Base-by-base conservation (phyloP, 2,113 vertebrate species). In the Periophthalmodon schlosseri region DNA sequence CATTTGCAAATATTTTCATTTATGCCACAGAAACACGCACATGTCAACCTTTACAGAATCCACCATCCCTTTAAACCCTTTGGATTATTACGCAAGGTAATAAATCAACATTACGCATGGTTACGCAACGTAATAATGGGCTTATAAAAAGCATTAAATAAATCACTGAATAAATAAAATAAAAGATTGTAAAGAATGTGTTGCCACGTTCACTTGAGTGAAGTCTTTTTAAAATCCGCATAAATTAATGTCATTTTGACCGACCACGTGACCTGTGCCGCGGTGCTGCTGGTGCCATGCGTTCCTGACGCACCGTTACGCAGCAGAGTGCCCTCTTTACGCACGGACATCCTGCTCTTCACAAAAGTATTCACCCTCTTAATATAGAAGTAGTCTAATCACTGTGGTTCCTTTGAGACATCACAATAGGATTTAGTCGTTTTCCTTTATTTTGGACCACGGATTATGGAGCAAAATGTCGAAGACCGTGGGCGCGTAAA, bases 261-360 rank as follows among this genome's bases (percentile, higher is more conserved):
- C 2, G 18, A 5, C 13, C 16, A 50, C 21, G 13, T 69, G 65
- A 7, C 70, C 20, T 18, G 0, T 65, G 28, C 14, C 39, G 57
- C 24, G 49, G 50, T 36, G 39, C n/a, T 2, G 6, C 21, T n/a
- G 36, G 7, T 13, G 11, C 1, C 21, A n/a, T 15, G 57, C 66
- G 71, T 77, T 33, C 34, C 24, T 12, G 60, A 69, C 64, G 68
- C 69, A 58, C 23, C 47, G 36, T 84, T 86, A 69, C 75, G 81
- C 81, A 87, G 39, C 63, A 39, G 63, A n/a, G 34, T 44, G 9
- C 33, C 14, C 63, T 39, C 34, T 74, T 84, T 89, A 89, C 85
- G 83, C 84, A 86, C 60, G 70, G 68, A 61, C 4, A 5, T 8
- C 4, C 36, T 28, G 33, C 20, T 4, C 1, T 9, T 0, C 2